A percentile compares a stretch with the other conserved stretches of the same genome.
Evolutionary conservation across 2,797 vertebrate species (phyloP).

Genomic region (Aselliscus stoliczkanus): DNA sequence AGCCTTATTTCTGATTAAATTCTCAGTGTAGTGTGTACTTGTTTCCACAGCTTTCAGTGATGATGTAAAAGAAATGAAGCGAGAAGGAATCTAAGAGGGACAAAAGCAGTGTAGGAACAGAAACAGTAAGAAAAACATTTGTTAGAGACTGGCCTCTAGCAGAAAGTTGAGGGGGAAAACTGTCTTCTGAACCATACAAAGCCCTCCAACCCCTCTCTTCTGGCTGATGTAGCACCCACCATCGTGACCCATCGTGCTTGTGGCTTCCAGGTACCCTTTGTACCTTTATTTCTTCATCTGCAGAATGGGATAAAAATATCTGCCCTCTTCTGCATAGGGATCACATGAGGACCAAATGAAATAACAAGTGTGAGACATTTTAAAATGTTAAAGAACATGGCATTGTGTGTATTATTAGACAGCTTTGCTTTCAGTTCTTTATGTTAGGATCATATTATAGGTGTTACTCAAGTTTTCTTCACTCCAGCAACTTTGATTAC

Average conservation of each 20-base stretch:
- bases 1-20: slow-evolving; percentile 4
- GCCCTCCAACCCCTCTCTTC: neutral
- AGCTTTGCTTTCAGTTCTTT: neutral
- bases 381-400: slow-evolving; percentile 24
- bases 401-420: neutral
- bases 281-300: neutral
- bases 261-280: neutral
- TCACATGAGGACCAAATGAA: neutral
- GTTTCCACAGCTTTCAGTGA: neutral
- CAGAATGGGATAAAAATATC: slow-evolving; percentile 2
- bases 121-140: slow-evolving; percentile 24
- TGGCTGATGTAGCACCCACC: neutral
- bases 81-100: slow-evolving; percentile 26
- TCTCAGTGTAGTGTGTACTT: neutral
- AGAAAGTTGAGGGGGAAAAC: neutral
- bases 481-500: neutral
- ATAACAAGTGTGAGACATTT: neutral
- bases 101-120: neutral
- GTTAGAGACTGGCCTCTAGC: neutral
- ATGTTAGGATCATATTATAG: neutral
- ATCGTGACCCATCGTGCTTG: neutral
- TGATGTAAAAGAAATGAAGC: neutral
- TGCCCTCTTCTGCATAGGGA: neutral
- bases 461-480: slow-evolving; percentile 23
- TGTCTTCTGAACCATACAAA: neutral